Conservation (phyloP, 1,140 invertebrate genomes). For the Sarcophaga peregrina region DNA sequence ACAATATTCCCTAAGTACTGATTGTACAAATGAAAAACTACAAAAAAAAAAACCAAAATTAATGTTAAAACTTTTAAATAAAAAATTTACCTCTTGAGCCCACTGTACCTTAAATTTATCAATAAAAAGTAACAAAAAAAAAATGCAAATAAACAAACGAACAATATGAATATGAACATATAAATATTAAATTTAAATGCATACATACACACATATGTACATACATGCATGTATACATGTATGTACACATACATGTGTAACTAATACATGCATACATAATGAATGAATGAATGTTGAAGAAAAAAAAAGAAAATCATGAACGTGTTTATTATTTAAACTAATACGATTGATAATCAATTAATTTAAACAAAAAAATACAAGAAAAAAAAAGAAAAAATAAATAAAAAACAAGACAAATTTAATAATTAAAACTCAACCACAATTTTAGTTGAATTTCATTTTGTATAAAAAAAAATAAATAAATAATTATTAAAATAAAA, state of each 20-base stretch:
- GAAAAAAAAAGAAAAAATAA: neutral
- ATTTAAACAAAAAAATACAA: neutral
- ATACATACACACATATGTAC: neutral
- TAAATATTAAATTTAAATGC: neutral
- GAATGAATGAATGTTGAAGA: neutral
- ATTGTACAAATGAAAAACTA: too few relatives aligned
- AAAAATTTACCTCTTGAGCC: conserved; percentile 38
- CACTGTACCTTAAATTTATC: conserved; percentile 28
- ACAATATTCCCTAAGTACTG: too few relatives aligned
- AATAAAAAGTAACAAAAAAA: neutral
- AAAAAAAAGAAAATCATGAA: too few relatives aligned
- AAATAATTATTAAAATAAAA: conserved; percentile 6
- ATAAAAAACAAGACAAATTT: neutral
- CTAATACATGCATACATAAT: neutral
- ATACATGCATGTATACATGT: neutral
- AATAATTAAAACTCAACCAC: neutral
- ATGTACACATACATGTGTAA: neutral
- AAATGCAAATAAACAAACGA: conserved; percentile 14
- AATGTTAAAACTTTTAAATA: neutral
- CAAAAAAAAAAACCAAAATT: neutral
- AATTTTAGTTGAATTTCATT: neutral
- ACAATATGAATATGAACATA: neutral
- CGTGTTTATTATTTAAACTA: too few relatives aligned
- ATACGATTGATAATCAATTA: neutral
- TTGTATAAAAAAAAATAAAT: conserved; percentile 2